Base-by-base conservation (phyloP, 2,113 vertebrate genomes). In the Catagonus wagneri region DNA sequence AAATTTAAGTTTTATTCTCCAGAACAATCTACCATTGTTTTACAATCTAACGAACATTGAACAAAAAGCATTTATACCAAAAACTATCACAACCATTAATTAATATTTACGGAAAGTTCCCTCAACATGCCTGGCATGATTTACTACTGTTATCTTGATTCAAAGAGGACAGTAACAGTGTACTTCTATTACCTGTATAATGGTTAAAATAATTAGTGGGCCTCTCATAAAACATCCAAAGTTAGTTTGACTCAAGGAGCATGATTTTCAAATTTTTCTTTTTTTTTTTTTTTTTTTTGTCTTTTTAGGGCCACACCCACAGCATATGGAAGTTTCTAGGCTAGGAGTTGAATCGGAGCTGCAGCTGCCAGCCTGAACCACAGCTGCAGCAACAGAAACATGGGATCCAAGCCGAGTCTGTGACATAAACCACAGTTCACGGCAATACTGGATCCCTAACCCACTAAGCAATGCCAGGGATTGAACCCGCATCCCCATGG, bases 191-290 rank as follows among this genome's bases (percentile, higher is more conserved):
- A 75, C 19, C 68, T 74, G 11, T 60, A 81, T 22, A 20, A 54
- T 36, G 66, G 60, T 72, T 84, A 89, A 84, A 68, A 80, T 60
- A 90, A 79, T 78, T 23, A 61, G 8, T 85, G 15, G 36, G 54
- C 27, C 56, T 88, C 56, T 65, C n/a, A 56, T 60, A 88, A 89
- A 94, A 81, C 19, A 27, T 76, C 22, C 6, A 60, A 54, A 34
- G 9, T 68, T 79, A 68, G 71, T 66, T 0, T 89, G 65, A 83
- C 60, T 50, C 74, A 63, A 52, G 7, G 6, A 74, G 10, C 32
- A 22, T 29, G 6, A 89, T 81, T 88, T 94, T 95, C 66, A 80
- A 88, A 90, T 13, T 78, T 92, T 84, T 81, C 44, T 44, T 44
- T 44, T 44, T 44, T 44, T 44, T 44, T 44, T 44, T 44, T 44